Percentiles rank a stretch among this genome's conserved stretches.
Evolutionary conservation across 2,113 vertebrate genomes (phyloP).

Genomic region (Callopanchax toddi): DNA sequence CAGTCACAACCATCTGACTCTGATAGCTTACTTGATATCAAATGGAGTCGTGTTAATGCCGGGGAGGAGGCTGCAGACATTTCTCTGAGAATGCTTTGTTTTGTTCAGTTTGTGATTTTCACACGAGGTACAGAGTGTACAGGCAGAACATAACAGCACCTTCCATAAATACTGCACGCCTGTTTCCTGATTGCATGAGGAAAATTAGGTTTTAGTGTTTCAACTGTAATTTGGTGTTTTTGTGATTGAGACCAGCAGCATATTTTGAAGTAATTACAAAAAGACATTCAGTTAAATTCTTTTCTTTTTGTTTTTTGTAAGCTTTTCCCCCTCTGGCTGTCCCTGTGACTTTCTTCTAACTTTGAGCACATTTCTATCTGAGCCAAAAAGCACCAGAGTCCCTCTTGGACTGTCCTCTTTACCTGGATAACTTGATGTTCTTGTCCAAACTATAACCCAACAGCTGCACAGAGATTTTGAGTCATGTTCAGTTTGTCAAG

Average conservation of each 20-base stretch:
- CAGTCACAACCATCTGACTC: constrained; percentile 16
- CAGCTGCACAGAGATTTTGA: neutral
- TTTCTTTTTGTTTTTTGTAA: neutral
- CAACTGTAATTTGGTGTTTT: neutral
- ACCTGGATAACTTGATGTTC: constrained; percentile 24
- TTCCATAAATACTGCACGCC: neutral
- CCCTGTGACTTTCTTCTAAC: constrained; percentile 16
- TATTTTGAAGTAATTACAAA: neutral
- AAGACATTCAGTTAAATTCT: neutral
- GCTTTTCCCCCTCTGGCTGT: too few relatives aligned
- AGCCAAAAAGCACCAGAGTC: constrained; percentile 23
- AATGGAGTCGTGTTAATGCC: constrained; percentile 25
- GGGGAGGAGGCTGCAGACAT: constrained; percentile 8
- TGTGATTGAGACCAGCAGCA: neutral
- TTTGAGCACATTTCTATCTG: constrained; percentile 9
- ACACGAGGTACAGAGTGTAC: constrained; percentile 17
- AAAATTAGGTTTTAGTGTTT: neutral
- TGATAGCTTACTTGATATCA: constrained; percentile 22
- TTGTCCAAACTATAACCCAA: constrained; percentile 1
- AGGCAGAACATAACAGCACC: constrained; percentile 13
- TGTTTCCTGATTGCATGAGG: neutral
- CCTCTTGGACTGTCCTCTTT: constrained; percentile 43
- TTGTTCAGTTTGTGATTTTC: constrained; percentile 25
- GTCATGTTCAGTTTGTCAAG: neutral
- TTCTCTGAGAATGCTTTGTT: constrained; percentile 44